phyloP scores from a whole-genome alignment of 2,113 vertebrate species.

The Petroica traversi region DNA sequence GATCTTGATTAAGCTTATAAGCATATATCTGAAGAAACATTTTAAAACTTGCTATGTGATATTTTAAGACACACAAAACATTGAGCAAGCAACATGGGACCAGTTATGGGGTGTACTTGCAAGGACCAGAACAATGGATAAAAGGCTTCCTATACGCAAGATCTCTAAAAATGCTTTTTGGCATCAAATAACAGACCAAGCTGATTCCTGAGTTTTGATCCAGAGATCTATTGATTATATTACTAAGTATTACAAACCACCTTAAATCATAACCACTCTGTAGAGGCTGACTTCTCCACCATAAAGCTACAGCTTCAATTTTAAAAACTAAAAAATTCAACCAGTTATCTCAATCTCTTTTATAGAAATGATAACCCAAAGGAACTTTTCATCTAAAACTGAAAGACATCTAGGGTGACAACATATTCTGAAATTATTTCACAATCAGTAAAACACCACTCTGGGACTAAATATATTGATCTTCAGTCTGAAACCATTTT shows the following conservation, averaged over 20 bases:
- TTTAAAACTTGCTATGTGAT: not conserved
- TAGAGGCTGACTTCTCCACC: not conserved
- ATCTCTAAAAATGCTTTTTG: not conserved
- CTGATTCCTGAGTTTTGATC: not conserved
- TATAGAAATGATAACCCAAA: not conserved
- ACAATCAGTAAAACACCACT: not conserved
- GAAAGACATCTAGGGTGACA: not conserved
- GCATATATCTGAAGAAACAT: not conserved
- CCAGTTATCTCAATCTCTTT: not conserved
- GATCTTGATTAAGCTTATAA: conserved; percentile 1
- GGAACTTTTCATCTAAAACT: not conserved
- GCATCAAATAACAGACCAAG: not conserved
- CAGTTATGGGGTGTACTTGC: not conserved
- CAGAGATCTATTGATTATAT: not conserved
- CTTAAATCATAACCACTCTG: not conserved
- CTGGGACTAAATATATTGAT: not conserved
- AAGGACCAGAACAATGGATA: not conserved
- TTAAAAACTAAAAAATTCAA: not conserved
- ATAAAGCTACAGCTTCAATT: not conserved
- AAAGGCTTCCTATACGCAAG: not conserved
- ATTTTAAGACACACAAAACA: not conserved
- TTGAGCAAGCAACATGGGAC: not conserved
- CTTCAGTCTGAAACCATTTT: not conserved
- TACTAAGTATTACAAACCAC: not conserved
- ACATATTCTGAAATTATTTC: not conserved